Base-by-base conservation (phyloP, 2,888 invertebrate species). In the Rotaria sp. region DNA sequence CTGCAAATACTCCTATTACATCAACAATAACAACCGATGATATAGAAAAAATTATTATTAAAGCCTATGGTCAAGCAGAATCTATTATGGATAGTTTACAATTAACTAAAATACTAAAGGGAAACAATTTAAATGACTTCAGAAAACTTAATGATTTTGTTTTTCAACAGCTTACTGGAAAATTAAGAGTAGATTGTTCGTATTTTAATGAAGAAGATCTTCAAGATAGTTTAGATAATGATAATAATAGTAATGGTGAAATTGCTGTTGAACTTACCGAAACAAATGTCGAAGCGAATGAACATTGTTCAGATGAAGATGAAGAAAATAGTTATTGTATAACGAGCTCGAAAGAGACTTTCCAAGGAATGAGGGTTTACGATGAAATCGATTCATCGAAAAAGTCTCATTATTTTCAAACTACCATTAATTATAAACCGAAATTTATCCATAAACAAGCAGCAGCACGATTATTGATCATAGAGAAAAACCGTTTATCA, bases 361-460 rank as follows among this genome's bases (percentile, higher is more conserved):
- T n/a, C 10, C 8, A 57, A 57, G 57, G 57, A 57, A 57, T 57
- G 57, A 57, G 57, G n/a, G n/a, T 57, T 57, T 57, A n/a, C n/a
- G 26, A 57, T 57, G 1, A n/a, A 24, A 57, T 57, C 10, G 57
- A 57, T 57, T n/a, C 57, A 57, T 57, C 26, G 24, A 57, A 57
- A 57, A 57, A 57, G 57, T 57, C 57, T n/a, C 57, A 57, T n/a
- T 57, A 57, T 57, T 57, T 57, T 57, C 57, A 57, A 57, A n/a
- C n/a, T 26, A 57, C 11, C 26, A 57, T 57, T 24, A 57, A 57
- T n/a, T 2, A 57, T 4, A 57, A 57, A 57, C 11, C n/a, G n/a
- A 57, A 57, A 57, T 57, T 57, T n/a, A 57, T 57, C 4, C 57
- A 57, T n/a, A 57, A 57, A 11, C 57, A 57, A 57, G n/a, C 57